Conservation (phyloP, 2,797 vertebrate species). For the Alca torda region DNA sequence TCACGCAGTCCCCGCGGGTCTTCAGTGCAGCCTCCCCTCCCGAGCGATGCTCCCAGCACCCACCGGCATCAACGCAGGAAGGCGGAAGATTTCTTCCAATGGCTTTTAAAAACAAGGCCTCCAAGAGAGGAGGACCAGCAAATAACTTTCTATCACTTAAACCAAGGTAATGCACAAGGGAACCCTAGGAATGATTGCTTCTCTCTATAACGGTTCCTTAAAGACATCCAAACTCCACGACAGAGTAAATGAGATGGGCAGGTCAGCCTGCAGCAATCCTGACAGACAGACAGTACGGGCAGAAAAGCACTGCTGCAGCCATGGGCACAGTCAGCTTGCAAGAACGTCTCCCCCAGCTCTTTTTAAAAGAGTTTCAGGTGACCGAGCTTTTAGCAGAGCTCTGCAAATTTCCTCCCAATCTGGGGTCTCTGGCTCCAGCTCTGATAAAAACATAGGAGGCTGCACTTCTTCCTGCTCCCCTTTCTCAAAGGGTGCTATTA, state of each 20-base stretch:
- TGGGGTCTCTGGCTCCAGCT: neutral
- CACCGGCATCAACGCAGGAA: neutral
- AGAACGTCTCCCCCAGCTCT: neutral
- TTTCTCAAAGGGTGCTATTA: slow-evolving; percentile 28
- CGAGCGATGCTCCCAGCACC: fast-evolving
- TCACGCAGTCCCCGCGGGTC: fast-evolving
- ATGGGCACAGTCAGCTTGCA: neutral
- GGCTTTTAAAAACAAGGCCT: neutral
- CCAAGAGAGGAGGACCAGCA: neutral
- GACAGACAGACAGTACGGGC: neutral
- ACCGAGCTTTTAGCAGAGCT: slow-evolving; percentile 7
- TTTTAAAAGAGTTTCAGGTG: slow-evolving; percentile 26
- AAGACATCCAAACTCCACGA: neutral
- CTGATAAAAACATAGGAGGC: slow-evolving; percentile 10
- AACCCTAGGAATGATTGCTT: neutral
- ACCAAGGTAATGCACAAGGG: neutral
- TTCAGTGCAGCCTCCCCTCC: neutral
- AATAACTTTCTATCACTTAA: neutral
- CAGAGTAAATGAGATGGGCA: neutral
- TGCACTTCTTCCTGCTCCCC: neutral
- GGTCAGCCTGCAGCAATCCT: neutral
- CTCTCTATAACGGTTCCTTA: neutral
- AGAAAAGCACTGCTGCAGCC: neutral
- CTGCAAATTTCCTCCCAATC: neutral
- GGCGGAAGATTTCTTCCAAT: neutral